Percentiles rank a stretch among this genome's conserved stretches.
Conservation (phyloP, 2,797 vertebrate genomes). For the Gadopsis marmoratus region DNA sequence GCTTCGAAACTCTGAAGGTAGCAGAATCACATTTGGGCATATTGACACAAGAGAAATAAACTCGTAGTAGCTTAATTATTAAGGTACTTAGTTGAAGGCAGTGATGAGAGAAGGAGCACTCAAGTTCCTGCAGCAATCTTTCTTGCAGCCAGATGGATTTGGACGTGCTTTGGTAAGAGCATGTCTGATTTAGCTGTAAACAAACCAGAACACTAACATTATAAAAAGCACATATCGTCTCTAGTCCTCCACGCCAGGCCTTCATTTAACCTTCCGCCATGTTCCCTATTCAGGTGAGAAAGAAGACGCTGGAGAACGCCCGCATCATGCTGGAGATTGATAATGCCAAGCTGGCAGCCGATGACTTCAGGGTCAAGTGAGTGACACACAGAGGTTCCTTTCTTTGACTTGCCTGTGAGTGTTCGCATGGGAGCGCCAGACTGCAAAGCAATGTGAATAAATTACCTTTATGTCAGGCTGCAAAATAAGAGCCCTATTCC, state of each 20-base stretch:
- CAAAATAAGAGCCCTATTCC: slow-evolving; percentile 76
- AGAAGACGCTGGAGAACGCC: slow-evolving; percentile 84
- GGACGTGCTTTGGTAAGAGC: neutral
- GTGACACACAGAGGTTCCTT: slow-evolving; percentile 68
- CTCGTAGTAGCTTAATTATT: neutral
- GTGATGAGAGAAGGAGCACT: neutral
- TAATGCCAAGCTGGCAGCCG: slow-evolving; percentile 87
- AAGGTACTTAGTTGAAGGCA: neutral
- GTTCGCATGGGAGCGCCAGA: slow-evolving; percentile 76
- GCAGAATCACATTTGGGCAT: neutral
- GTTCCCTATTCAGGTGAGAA: slow-evolving; percentile 78
- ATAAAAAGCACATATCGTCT: neutral
- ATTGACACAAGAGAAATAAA: neutral
- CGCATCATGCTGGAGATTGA: slow-evolving; percentile 88
- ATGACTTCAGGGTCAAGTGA: slow-evolving; percentile 89
- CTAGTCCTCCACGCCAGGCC: neutral
- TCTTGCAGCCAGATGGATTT: neutral
- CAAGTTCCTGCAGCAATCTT: neutral
- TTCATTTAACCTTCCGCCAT: neutral
- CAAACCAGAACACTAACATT: neutral
- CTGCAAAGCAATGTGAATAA: slow-evolving; percentile 74
- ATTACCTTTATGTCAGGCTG: slow-evolving; percentile 74
- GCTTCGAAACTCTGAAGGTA: neutral
- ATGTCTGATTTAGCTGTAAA: neutral
- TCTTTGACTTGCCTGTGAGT: slow-evolving; percentile 63